Conservation (phyloP, 2,797 vertebrate genomes). For the Pogoniulus pusillus region DNA sequence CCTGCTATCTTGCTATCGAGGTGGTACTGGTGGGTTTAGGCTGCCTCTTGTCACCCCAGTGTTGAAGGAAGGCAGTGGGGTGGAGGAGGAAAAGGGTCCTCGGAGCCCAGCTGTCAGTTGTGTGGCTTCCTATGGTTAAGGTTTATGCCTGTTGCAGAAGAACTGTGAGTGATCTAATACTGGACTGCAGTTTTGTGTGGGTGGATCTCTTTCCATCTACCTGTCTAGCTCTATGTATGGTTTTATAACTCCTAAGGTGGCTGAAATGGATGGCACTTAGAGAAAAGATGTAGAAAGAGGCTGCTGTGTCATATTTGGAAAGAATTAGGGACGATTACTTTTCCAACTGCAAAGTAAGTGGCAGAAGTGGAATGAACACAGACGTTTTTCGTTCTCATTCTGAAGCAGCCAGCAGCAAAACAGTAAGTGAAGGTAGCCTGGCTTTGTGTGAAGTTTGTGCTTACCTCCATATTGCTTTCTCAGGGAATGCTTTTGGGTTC, state of each 20-base stretch:
- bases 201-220: not conserved
- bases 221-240: fast-evolving
- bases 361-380: not conserved
- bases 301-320: not conserved
- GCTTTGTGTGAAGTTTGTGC: not conserved
- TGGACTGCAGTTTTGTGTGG: not conserved
- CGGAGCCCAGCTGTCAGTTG: fast-evolving
- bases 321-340: not conserved
- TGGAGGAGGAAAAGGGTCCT: not conserved
- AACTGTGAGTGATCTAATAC: not conserved
- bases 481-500: not conserved
- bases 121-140: fast-evolving
- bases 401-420: fast-evolving
- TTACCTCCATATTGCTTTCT: not conserved
- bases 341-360: not conserved
- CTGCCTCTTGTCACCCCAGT: not conserved
- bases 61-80: not conserved
- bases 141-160: not conserved
- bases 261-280: not conserved
- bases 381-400: not conserved
- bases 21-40: fast-evolving
- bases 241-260: not conserved
- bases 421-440: not conserved
- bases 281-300: not conserved
- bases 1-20: fast-evolving